Base-by-base conservation (phyloP, 2,888 invertebrate species). In the Cephalotes varians region DNA sequence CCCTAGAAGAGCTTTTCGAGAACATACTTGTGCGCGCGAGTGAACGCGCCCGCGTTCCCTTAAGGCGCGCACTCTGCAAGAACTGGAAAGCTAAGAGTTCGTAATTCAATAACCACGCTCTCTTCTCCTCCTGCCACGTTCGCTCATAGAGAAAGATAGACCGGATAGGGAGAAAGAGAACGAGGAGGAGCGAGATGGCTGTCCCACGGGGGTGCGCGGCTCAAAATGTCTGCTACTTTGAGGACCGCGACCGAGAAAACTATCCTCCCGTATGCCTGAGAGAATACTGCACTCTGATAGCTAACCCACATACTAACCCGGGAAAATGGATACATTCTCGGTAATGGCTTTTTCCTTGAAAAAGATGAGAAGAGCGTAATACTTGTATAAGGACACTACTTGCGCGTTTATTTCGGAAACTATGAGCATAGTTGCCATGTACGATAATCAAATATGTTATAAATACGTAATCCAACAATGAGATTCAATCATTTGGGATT, bases 81-180 rank as follows among this genome's bases (percentile, higher is more conserved):
- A 92, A 93, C 93, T 93, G 92, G 92, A 93, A 93, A 93, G 94
- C 93, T 93, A 93, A 94, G 94, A 94, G 93, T 94, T 94, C 92
- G 93, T 94, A 94, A 94, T 94, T 93, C 92, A 92, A 94, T 93
- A 92, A 93, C 91, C 90, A 90, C 90, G 90, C 92, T 93, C 92
- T 91, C 91, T 90, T 87, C 88, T 67, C 40, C 51, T 60, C 81
- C 25, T 69, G 51, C 51, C 72, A 76, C 60, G 49, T 82, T 83
- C 86, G 58, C 74, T 64, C 82, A 65, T 81, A 84, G 83, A 87
- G 87, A 81, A 81, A 88, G 87, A 86, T 85, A 83, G 87, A 67
- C 34, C n/a, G 51, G 54, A 62, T 44, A 83, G 77, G 72, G 85
- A 31, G 64, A 80, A 72, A 80, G 80, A 79, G 82, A 74, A 82